These are phyloP conservation scores for Synodontis membranacea DNA, from an alignment of 2,113 vertebrate species.

Conservation along the genomic window DNA sequence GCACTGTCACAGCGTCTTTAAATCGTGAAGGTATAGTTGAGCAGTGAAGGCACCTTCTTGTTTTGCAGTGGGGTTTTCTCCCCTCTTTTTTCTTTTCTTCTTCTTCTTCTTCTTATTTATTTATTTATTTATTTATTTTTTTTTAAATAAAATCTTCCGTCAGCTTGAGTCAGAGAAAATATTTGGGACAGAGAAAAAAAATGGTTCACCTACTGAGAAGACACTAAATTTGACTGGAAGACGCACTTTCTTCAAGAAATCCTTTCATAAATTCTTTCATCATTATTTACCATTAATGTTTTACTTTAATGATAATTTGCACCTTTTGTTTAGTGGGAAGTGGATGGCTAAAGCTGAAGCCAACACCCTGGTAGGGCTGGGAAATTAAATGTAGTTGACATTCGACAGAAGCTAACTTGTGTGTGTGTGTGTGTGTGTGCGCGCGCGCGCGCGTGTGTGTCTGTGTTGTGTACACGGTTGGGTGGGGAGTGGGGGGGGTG, in stretches of 20 bases:
- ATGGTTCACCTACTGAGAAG: background rate
- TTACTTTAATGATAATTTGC: background rate
- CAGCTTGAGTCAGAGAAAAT: background rate
- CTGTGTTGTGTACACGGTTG: background rate
- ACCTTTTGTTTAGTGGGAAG: background rate
- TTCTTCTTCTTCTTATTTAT: background rate
- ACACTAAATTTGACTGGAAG: conserved; percentile 12
- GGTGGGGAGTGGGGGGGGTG: conserved; percentile 21
- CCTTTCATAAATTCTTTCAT: background rate
- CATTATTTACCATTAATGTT: background rate
- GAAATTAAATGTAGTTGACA: background rate
- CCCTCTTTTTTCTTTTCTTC: background rate
- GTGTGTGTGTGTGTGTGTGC: background rate
- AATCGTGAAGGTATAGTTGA: conserved; percentile 42
- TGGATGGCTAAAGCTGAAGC: background rate
- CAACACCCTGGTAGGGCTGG: conserved; percentile 12
- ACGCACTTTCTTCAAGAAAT: conserved; percentile 2
- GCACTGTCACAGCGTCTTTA: conserved; percentile 73
- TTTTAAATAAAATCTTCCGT: background rate
- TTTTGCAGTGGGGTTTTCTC: conserved; percentile 16
- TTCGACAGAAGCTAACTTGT: background rate
- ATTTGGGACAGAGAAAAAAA: background rate
- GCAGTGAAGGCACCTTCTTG: conserved; percentile 1
- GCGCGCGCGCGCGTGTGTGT: background rate
- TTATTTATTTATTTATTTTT: no score